Conservation (phyloP, 2,888 invertebrate species). For the Chrysodeixis includens region DNA sequence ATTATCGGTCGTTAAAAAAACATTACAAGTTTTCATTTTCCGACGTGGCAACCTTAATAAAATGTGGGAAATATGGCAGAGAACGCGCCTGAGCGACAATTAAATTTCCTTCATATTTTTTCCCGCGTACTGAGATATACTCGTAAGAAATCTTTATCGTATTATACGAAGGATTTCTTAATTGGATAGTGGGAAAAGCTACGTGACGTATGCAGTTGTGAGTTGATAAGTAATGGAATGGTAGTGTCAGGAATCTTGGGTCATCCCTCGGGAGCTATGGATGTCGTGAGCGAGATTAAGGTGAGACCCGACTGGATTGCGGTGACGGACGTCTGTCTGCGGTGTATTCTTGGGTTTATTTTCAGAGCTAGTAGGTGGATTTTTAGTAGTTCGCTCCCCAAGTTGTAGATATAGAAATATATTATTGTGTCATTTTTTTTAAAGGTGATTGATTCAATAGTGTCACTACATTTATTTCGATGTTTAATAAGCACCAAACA, state of each 20-base stretch:
- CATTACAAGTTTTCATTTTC: constrained; percentile 3
- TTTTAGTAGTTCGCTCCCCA: too few species aligned
- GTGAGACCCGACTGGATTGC: background rate
- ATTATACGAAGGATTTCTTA: background rate
- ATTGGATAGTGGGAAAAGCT: background rate
- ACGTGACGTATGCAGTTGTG: background rate
- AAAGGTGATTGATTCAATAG: too few species aligned
- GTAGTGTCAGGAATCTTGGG: background rate
- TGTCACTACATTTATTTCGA: too few species aligned
- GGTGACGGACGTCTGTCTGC: background rate
- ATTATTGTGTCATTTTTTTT: too few species aligned
- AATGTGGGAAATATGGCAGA: constrained; percentile 1
- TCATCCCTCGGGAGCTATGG: background rate
- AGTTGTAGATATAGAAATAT: too few species aligned
- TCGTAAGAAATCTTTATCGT: background rate
- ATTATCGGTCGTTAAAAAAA: constrained; percentile 3
- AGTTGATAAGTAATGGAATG: background rate
- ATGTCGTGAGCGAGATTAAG: background rate
- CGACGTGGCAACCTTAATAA: background rate
- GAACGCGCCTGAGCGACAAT: background rate
- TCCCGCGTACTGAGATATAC: background rate
- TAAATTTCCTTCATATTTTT: constrained; percentile 6
- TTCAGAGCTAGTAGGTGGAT: background rate
- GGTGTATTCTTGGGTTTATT: background rate
- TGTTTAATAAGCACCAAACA: too few species aligned